Percentiles rank a stretch among this genome's conserved stretches.
Conservation (phyloP, 2,888 invertebrate genomes). For the Eledone cirrhosa region DNA sequence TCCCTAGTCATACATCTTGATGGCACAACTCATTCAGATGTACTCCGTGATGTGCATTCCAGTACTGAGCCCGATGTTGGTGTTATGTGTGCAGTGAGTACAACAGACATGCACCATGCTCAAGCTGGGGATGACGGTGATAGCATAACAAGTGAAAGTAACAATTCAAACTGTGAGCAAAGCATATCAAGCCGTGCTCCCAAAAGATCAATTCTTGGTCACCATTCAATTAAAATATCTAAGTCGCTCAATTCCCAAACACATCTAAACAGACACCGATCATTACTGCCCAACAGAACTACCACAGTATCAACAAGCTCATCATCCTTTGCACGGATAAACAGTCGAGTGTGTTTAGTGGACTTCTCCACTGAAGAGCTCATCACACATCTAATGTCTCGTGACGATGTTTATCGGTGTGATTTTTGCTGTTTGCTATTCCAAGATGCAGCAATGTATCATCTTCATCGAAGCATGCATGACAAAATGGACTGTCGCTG, state of each 20-base stretch:
- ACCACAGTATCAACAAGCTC: slow-evolving; percentile 7
- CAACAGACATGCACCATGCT: slow-evolving; percentile 33
- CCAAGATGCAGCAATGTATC: slow-evolving; percentile 51
- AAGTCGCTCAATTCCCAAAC: slow-evolving; percentile 9
- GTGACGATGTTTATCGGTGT: slow-evolving; percentile 49
- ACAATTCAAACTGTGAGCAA: slow-evolving; percentile 37
- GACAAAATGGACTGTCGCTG: slow-evolving; percentile 52
- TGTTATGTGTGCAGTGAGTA: slow-evolving; percentile 33
- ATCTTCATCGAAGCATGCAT: slow-evolving; percentile 51
- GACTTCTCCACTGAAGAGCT: slow-evolving; percentile 48
- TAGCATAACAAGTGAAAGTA: slow-evolving; percentile 38
- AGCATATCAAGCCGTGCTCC: slow-evolving; percentile 32
- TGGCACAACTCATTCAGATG: not conserved
- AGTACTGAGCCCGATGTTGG: not conserved
- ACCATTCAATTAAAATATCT: slow-evolving; percentile 10
- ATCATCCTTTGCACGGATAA: slow-evolving; percentile 36
- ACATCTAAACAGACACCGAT: not conserved
- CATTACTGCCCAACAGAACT: not conserved
- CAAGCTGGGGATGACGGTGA: slow-evolving; percentile 34
- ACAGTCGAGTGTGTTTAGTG: slow-evolving; percentile 44
- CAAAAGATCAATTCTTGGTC: slow-evolving; percentile 33
- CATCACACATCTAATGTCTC: slow-evolving; percentile 46
- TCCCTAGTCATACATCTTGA: not conserved
- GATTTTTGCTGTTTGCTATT: slow-evolving; percentile 50
- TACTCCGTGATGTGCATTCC: slow-evolving; percentile 7